Conservation (phyloP, 92 coral and sea anemone genomes). For the Bergia puertoricense region DNA sequence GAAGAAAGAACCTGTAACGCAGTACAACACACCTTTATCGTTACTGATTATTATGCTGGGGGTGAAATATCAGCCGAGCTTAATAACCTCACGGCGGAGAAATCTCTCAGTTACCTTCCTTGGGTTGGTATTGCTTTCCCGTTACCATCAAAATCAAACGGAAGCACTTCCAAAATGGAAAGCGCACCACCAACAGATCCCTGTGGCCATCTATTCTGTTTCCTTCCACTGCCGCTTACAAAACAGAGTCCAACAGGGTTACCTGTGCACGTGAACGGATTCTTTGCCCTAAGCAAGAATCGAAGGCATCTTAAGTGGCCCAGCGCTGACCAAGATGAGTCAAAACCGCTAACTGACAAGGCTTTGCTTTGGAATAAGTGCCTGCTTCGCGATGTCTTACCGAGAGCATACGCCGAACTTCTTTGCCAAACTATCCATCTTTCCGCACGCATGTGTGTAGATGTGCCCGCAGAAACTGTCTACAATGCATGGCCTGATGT, state of each 20-base stretch:
- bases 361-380: conserved; percentile 76
- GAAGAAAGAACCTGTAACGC: background rate
- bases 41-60: conserved; percentile 47
- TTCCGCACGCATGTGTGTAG: background rate
- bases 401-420: conserved; percentile 71
- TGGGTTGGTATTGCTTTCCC: conserved; percentile 58
- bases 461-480: background rate
- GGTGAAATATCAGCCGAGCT: conserved; percentile 33
- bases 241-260: conserved; percentile 74
- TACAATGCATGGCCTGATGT: conserved; percentile 21
- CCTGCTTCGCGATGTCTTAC: conserved; percentile 66
- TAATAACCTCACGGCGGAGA: conserved; percentile 30
- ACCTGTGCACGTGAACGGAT: conserved; percentile 84
- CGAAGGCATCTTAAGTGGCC: conserved; percentile 83
- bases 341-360: conserved; percentile 62
- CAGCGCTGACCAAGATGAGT: conserved; percentile 68
- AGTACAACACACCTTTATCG: conserved; percentile 28
- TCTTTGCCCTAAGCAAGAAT: conserved; percentile 82
- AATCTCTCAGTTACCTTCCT: conserved; percentile 47
- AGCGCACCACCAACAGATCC: conserved; percentile 28
- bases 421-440: conserved; percentile 42
- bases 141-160: conserved; percentile 2
- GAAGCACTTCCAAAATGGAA: conserved; percentile 5
- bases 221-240: conserved; percentile 72
- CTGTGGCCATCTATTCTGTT: conserved; percentile 77